Evolutionary conservation across 2,113 vertebrate genomes (phyloP), one percentile per base, ranked within the genome.

Genomic region (Pogona vitticeps): DNA sequence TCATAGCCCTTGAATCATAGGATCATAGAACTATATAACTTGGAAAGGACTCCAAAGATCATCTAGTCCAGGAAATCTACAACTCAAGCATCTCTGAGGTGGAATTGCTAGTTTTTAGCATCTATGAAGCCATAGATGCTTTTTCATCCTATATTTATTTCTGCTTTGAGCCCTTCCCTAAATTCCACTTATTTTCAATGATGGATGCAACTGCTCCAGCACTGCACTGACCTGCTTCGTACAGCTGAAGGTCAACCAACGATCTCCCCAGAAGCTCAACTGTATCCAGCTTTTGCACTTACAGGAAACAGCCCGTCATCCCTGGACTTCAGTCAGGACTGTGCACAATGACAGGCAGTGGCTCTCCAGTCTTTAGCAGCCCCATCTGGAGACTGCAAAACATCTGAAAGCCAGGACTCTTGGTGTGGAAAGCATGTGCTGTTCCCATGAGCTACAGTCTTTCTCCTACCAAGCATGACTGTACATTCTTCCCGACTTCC

Each of bases 231-330:
- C 15, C 23, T 84, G 83, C 86, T 84, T 61, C 36, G 63, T n/a
- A 72, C 72, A 77, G 82, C 86, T 90, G 58, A 71, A 2, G 80
- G 38, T 68, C 38, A 75, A 70, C 84, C 40, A 76, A 2, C 65
- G 2, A 1, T n/a, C 40, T 88, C 86, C 85, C 61, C 46, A 52
- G 46, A 52, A 14, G 80, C 40, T 0, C 26, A 77, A 70, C 52
- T 36, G 81, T 72, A 71, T 71, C 4, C 6, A 3, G n/a, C n/a
- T n/a, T 59, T 80, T 33, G 20, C 6, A n/a, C n/a, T 33, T 18
- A 58, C 20, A 20, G 75, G 46, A 56, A 56, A 28, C 42, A 56
- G 28, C 75, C 46, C 52, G 13, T 31, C 23, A 76, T 26, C 13
- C 31, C n/a, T n/a, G n/a, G n/a, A n/a, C n/a, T n/a, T n/a, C n/a